Percentiles rank a stretch among this genome's conserved stretches.
Conservation (phyloP, 2,113 vertebrate genomes). For the Neofelis nebulosa region DNA sequence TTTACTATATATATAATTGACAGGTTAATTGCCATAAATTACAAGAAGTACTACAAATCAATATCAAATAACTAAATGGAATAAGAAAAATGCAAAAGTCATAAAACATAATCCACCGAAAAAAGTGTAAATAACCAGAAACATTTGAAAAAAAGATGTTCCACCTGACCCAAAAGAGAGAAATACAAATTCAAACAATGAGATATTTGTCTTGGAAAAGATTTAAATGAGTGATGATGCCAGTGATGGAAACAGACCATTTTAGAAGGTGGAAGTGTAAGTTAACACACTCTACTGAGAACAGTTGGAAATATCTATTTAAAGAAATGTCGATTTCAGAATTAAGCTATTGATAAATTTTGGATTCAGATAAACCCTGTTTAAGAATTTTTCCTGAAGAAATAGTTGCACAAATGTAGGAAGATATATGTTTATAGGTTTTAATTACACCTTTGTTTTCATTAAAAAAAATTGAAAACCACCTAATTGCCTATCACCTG, state of each 20-base stretch:
- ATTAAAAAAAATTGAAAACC: not conserved
- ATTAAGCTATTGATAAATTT: not conserved
- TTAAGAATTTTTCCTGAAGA: constrained; percentile 7
- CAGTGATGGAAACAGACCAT: not conserved
- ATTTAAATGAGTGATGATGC: not conserved
- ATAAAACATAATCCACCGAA: not conserved
- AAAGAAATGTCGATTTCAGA: not conserved
- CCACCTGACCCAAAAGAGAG: not conserved
- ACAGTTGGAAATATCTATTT: not conserved
- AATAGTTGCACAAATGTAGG: not conserved
- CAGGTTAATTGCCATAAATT: not conserved
- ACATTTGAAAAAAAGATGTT: not conserved
- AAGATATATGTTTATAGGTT: not conserved
- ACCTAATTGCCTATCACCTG: not conserved
- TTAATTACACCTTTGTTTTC: not conserved
- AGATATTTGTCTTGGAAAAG: not conserved
- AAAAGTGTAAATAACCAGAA: not conserved
- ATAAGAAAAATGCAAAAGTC: not conserved
- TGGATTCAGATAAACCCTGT: not conserved
- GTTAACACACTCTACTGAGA: not conserved
- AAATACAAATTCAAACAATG: not conserved
- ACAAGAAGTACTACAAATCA: not conserved
- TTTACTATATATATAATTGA: not conserved
- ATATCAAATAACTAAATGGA: not conserved
- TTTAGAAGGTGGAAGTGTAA: not conserved